These are phyloP conservation scores for Phragmatobia fuliginosa DNA, from an alignment of 2,888 invertebrate genomes.

Conservation along the genomic window DNA sequence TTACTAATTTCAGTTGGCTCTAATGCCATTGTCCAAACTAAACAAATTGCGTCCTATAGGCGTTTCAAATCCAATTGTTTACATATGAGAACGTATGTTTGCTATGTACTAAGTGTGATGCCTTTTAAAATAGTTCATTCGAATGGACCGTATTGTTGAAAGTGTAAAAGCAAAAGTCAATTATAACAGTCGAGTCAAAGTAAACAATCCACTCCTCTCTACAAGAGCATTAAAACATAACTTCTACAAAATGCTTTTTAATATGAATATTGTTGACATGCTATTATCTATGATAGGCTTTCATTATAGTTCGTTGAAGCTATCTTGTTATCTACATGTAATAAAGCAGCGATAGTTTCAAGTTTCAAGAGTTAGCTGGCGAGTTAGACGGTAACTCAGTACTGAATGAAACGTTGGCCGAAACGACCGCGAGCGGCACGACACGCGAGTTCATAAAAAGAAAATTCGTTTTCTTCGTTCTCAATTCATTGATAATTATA, in stretches of 20 bases:
- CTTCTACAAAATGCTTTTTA: slow-evolving; percentile 14
- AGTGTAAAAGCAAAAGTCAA: slow-evolving; percentile 8
- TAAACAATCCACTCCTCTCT: slow-evolving; percentile 10
- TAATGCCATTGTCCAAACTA: not conserved
- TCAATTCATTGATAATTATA: slow-evolving; percentile 31
- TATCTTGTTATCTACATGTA: slow-evolving; percentile 45
- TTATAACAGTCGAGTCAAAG: slow-evolving; percentile 4
- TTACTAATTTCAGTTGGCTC: not conserved
- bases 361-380: slow-evolving; percentile 34
- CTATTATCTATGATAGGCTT: slow-evolving; percentile 41
- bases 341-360: slow-evolving; percentile 51
- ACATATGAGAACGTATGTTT: not conserved
- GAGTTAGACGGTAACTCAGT: slow-evolving; percentile 39
- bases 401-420: slow-evolving; percentile 36
- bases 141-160: slow-evolving; percentile 1
- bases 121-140: not conserved
- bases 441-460: slow-evolving; percentile 22
- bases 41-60: not conserved
- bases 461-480: slow-evolving; percentile 30
- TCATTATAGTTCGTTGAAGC: slow-evolving; percentile 48
- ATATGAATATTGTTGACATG: slow-evolving; percentile 22
- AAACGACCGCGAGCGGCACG: slow-evolving; percentile 41
- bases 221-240: not conserved
- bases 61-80: not conserved
- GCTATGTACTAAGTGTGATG: not conserved